Base-by-base conservation (phyloP, 2,797 vertebrate genomes). In the Aldrovandia affinis region DNA sequence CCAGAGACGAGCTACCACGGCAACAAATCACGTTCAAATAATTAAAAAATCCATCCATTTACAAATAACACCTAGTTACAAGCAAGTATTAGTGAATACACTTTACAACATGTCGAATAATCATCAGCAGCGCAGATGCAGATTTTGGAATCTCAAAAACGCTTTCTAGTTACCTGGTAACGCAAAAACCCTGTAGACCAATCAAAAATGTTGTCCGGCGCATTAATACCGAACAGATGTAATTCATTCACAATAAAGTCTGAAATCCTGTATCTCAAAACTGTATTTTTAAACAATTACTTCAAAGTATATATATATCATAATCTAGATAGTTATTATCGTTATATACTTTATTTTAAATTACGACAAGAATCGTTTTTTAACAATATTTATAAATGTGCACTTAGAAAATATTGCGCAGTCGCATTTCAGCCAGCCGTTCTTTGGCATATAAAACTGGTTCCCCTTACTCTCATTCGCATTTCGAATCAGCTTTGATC, bases 141-240 rank as follows among this genome's bases (percentile, higher is more conserved):
- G 9, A 73, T 42, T 81, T 75, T 82, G 55, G 82, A 81, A 85
- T 36, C 81, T 79, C 9, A 65, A 75, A 80, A 82, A 88, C 86
- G 84, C 85, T 78, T 82, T 83, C n/a, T 55, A 85, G 93, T 95
- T 90, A 88, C 95, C 73, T 81, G 83, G 95, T 92, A 96, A 96
- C 95, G 57, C 86, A 87, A 92, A 93, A 94, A 89, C 86, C 85
- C 68, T 28, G 3, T 80, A 50, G 89, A 83, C 95, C 95, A 95
- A 95, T 95, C 92, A 93, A 55, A 88, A 0, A 55, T 83, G 22
- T 75, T 0, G 78, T 18, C 83, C 42, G 81, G 93, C 94, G 94
- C 91, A 95, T 92, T 92, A 87, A 86, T 94, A 92, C 89, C 30
- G 47, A 25, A 36, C 30, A 65, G 89, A 86, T 57, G 44, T 54